These are phyloP conservation scores for Pachyrhynchus sulphureomaculatus DNA, from an alignment of 1,140 invertebrate species.

Conservation along the genomic window DNA sequence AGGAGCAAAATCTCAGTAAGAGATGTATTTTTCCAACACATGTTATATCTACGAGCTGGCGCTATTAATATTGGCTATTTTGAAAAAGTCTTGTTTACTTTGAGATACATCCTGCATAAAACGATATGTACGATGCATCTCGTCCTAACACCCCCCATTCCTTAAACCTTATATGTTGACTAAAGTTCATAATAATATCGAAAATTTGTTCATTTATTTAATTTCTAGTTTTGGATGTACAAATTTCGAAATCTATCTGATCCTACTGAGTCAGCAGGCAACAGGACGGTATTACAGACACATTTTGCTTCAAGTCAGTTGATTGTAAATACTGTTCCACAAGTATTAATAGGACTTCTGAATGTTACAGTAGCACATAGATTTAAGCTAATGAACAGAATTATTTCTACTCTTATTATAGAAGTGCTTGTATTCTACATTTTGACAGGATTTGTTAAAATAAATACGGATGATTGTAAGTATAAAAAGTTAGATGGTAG, in stretches of 20 bases:
- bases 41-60: no score
- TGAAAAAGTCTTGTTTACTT: no score
- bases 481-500: no score
- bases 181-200: no score
- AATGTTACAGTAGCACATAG: neutral
- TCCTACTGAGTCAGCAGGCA: neutral
- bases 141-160: no score
- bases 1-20: no score
- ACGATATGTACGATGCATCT: no score
- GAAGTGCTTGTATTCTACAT: neutral
- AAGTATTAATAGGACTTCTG: neutral
- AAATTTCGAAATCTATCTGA: slow-evolving; percentile 2
- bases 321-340: neutral
- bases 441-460: slow-evolving; percentile 69
- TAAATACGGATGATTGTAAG: slow-evolving; percentile 79
- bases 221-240: slow-evolving; percentile 13
- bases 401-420: neutral
- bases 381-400: neutral
- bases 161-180: no score
- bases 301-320: neutral
- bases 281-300: neutral
- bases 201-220: no score
- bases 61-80: no score
- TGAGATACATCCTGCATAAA: no score
- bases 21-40: no score